Conservation (phyloP, 2,113 vertebrate species). For the Emydura subglobosa region DNA sequence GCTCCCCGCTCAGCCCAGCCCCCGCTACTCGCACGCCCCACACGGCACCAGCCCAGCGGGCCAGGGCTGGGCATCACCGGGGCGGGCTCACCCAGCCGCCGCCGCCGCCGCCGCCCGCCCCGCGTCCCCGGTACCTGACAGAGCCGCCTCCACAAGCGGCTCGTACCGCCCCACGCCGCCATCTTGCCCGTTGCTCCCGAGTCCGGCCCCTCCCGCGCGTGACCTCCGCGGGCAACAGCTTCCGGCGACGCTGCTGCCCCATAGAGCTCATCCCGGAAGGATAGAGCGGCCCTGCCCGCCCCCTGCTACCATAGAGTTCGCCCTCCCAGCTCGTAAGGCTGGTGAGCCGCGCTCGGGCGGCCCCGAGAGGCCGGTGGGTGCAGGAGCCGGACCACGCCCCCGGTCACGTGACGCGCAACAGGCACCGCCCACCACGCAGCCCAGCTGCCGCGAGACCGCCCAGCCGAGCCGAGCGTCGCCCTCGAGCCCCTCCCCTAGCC, state of each 20-base stretch:
- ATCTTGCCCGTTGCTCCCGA: constrained; percentile 23
- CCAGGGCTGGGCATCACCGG: no score
- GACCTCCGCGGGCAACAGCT: not conserved
- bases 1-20: no score
- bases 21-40: no score
- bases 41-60: no score
- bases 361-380: not conserved
- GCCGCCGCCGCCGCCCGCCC: no score
- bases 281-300: rapidly evolving
- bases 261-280: not conserved
- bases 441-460: not conserved
- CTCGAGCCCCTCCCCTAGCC: no score
- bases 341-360: no score
- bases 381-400: not conserved
- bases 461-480: no score
- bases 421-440: no score
- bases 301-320: rapidly evolving
- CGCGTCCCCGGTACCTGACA: constrained; percentile 61
- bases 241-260: not conserved
- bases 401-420: not conserved
- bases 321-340: not conserved
- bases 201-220: not conserved
- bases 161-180: constrained; percentile 34
- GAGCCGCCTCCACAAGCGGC: not conserved
- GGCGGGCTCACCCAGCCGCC: no score